Percentiles rank a stretch among this genome's conserved stretches.
phyloP scores from a whole-genome alignment of 2,113 vertebrate genomes.

The Pseudorasbora parva region DNA sequence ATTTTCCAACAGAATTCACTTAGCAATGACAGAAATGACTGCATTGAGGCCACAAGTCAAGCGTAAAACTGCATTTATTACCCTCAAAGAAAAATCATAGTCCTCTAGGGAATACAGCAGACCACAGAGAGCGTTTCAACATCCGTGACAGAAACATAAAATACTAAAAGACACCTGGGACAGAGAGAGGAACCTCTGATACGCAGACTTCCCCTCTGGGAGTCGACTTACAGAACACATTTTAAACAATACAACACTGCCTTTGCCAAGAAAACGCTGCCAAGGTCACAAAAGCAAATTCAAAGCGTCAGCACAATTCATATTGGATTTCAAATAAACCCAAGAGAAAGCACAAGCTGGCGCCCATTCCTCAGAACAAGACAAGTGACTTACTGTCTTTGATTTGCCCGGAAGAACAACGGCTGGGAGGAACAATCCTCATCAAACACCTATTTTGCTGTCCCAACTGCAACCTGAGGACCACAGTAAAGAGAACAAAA shows the following conservation, averaged over 20 bases:
- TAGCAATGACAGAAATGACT: conserved; percentile 24
- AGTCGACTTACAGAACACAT: conserved; percentile 24
- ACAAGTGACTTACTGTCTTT: conserved; percentile 36
- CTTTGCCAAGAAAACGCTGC: conserved; percentile 34
- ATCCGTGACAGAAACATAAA: conserved; percentile 3
- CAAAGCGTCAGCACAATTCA: conserved; percentile 47
- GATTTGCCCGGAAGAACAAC: conserved; percentile 29
- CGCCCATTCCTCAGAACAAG: conserved; percentile 11
- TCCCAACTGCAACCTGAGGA: not conserved
- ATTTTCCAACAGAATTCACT: conserved; percentile 20
- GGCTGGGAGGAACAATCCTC: not conserved
- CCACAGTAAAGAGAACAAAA: conserved; percentile 22
- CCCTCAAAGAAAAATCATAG: conserved; percentile 34
- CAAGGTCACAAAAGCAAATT: conserved; percentile 47
- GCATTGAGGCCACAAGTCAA: conserved; percentile 28
- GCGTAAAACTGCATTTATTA: conserved; percentile 36
- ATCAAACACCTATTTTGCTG: conserved; percentile 31
- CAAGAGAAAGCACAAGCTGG: conserved; percentile 26
- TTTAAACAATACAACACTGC: conserved; percentile 5
- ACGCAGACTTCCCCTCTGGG: conserved; percentile 5
- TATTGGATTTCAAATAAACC: conserved; percentile 43
- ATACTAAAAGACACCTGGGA: conserved; percentile 25
- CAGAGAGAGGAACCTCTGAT: conserved; percentile 15
- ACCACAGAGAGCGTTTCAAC: conserved; percentile 19
- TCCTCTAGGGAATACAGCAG: conserved; percentile 4